These are phyloP conservation scores for Cheilosia pagana DNA, from an alignment of 2,888 invertebrate genomes.

Conservation along the genomic window DNA sequence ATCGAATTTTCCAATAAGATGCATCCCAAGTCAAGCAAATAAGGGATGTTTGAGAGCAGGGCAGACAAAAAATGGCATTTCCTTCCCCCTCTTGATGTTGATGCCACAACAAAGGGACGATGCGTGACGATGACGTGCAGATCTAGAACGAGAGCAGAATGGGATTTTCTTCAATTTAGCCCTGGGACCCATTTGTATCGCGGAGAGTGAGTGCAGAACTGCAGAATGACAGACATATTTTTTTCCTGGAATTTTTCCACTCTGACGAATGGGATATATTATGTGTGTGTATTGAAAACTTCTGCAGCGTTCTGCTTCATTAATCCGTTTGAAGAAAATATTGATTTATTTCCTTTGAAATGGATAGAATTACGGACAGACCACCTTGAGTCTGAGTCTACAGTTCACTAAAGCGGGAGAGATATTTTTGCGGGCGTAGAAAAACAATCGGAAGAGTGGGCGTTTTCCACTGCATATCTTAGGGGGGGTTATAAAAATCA, in stretches of 20 bases:
- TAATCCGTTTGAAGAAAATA: not conserved
- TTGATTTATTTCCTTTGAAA: not conserved
- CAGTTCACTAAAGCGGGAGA: slow-evolving; percentile 18
- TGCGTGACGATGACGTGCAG: slow-evolving; percentile 60
- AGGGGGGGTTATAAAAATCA: slow-evolving; percentile 32
- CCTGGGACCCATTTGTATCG: not conserved
- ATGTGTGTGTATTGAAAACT: not conserved
- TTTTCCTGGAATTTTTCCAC: slow-evolving; percentile 19
- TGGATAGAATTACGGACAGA: not conserved
- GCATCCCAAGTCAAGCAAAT: slow-evolving; percentile 63
- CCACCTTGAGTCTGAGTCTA: not conserved
- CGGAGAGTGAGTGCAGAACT: not conserved
- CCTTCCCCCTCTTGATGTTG: not conserved
- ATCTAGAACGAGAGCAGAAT: slow-evolving; percentile 46
- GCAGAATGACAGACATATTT: slow-evolving; percentile 25
- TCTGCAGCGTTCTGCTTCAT: not conserved
- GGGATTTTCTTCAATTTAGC: slow-evolving; percentile 52
- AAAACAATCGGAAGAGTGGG: slow-evolving; percentile 28
- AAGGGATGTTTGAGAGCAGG: slow-evolving; percentile 57
- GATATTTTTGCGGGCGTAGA: not conserved
- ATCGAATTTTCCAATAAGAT: slow-evolving; percentile 69
- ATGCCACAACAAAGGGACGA: slow-evolving; percentile 25
- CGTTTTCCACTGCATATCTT: slow-evolving; percentile 2
- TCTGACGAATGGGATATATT: not conserved
- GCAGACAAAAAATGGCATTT: slow-evolving; percentile 5